Percentiles rank a stretch among this genome's conserved stretches.
Conservation (phyloP, 2,797 vertebrate genomes). For the Myotis planiceps region DNA sequence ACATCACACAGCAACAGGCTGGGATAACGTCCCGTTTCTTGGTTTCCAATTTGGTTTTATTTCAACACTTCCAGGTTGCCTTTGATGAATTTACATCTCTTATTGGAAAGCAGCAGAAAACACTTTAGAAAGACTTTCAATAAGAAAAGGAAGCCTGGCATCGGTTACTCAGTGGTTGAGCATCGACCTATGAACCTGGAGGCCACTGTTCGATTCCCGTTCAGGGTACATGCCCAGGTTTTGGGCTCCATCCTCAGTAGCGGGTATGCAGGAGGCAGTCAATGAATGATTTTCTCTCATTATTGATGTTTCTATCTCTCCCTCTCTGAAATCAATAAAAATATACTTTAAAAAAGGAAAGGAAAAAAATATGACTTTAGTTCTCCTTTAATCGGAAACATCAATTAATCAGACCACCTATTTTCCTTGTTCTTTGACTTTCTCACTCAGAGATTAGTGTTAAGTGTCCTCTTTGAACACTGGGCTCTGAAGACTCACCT, state of each 20-base stretch:
- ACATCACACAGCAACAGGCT: not conserved
- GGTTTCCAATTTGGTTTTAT: not conserved
- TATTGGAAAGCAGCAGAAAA: conserved; percentile 27
- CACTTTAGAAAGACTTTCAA: conserved; percentile 26
- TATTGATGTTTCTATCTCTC: no score
- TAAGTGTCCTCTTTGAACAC: not conserved
- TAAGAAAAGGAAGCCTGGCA: not conserved
- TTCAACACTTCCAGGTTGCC: not conserved
- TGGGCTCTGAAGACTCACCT: not conserved
- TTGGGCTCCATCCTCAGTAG: no score
- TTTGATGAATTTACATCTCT: conserved; percentile 35
- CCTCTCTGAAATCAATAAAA: no score
- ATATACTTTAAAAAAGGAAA: no score
- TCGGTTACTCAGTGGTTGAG: no score
- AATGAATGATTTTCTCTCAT: no score
- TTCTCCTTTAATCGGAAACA: not conserved
- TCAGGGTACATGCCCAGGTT: no score
- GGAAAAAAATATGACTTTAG: not conserved
- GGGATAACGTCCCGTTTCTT: not conserved
- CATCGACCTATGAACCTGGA: no score
- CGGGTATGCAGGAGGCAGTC: no score
- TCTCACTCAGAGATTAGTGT: not conserved
- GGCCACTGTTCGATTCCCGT: no score
- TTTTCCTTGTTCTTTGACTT: not conserved
- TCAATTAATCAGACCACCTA: not conserved